Evolutionary conservation across 2,888 invertebrate genomes (phyloP).

Genomic region (Stenotaenia linearis): DNA sequence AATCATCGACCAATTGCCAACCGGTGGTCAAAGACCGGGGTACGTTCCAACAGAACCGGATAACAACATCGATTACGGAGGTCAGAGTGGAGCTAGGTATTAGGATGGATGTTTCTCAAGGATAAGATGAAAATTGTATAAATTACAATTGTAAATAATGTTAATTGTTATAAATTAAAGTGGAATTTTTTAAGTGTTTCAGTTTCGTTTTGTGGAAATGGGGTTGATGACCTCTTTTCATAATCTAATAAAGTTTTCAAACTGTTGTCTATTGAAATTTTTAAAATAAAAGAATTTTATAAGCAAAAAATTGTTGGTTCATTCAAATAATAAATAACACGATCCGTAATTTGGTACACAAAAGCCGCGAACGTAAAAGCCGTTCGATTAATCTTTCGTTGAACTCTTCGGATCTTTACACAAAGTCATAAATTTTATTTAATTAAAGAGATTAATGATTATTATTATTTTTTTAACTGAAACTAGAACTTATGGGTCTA

Average conservation of each 20-base stretch:
- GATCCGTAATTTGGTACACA: too few species aligned
- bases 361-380: too few species aligned
- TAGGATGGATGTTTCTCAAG: not conserved
- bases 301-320: too few species aligned
- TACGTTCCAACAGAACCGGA: not conserved
- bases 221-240: not conserved
- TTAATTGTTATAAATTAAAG: not conserved
- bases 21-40: conserved; percentile 24
- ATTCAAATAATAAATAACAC: too few species aligned
- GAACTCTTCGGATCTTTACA: too few species aligned
- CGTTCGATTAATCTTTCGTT: too few species aligned
- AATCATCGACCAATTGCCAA: too few species aligned
- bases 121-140: not conserved
- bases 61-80: not conserved
- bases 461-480: too few species aligned
- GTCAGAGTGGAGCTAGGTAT: not conserved
- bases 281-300: too few species aligned
- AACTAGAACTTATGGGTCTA: too few species aligned
- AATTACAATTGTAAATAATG: not conserved
- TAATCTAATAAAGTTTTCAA: not conserved
- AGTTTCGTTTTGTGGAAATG: not conserved
- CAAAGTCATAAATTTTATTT: too few species aligned
- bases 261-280: not conserved
- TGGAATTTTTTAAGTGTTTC: not conserved
- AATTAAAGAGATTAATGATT: too few species aligned